These are phyloP conservation scores for Pardosa pseudoannulata DNA, from an alignment of 2,888 invertebrate species.

Conservation along the genomic window DNA sequence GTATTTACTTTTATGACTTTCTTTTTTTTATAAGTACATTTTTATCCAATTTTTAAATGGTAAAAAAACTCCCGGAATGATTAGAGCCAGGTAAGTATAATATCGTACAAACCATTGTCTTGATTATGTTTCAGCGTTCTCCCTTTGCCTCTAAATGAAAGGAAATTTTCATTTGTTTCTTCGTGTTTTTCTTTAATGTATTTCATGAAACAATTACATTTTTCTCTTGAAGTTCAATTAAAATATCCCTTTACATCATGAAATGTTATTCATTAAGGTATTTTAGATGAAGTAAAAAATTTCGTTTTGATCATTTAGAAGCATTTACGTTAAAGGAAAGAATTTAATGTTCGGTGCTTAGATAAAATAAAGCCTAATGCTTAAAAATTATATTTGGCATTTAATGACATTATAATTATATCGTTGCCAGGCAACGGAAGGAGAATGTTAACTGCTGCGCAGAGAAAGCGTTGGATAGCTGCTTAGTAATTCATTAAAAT, in stretches of 20 bases:
- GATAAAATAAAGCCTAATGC: conserved; percentile 3
- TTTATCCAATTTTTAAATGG: neutral
- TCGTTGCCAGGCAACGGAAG: conserved; percentile 4
- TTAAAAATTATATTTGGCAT: conserved; percentile 25
- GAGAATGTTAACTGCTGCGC: neutral
- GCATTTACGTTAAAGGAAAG: neutral
- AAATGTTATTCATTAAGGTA: conserved; percentile 41
- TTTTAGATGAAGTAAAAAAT: conserved; percentile 22
- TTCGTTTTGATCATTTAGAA: neutral
- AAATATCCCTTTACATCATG: conserved; percentile 30
- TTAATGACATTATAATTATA: conserved; percentile 41
- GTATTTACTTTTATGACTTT: too few species aligned
- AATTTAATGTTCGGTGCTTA: neutral
- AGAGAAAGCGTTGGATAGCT: neutral
- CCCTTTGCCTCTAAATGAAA: neutral
- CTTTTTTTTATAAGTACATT: too few species aligned
- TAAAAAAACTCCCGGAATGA: neutral
- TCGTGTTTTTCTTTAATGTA: neutral
- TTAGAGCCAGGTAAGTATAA: neutral
- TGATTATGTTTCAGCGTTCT: neutral
- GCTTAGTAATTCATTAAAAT: conserved; percentile 1
- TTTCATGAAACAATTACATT: neutral
- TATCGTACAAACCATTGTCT: neutral
- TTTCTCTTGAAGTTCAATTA: conserved; percentile 31
- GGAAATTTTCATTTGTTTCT: neutral